Percentiles rank a stretch among this genome's conserved stretches.
These are phyloP conservation scores for Periophthalmodon schlosseri DNA, from an alignment of 2,113 vertebrate species.

Conservation along the genomic window DNA sequence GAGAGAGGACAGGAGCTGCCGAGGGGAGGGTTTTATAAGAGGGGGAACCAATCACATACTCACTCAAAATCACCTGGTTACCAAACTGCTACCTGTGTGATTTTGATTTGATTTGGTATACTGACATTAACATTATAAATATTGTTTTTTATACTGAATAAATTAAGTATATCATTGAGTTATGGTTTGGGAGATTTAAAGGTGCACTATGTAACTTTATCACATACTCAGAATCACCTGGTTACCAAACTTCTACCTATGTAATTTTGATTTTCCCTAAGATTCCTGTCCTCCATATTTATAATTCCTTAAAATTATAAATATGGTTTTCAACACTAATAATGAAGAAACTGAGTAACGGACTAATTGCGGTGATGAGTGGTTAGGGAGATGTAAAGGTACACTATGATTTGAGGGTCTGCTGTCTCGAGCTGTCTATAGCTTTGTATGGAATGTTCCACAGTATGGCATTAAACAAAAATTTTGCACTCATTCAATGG, in stretches of 20 bases:
- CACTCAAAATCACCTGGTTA: slow-evolving; percentile 62
- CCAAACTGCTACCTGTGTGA: slow-evolving; percentile 1
- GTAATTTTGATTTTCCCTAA: neutral
- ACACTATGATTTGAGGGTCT: no score
- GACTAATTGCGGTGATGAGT: no score
- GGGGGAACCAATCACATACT: slow-evolving; percentile 77
- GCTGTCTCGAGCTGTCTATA: no score
- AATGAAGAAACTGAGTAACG: no score
- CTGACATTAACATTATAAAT: neutral
- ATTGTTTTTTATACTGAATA: neutral
- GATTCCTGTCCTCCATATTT: neutral
- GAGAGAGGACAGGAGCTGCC: slow-evolving; percentile 72
- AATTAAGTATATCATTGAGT: no score
- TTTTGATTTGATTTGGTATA: neutral
- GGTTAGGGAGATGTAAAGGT: no score
- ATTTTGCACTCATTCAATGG: no score
- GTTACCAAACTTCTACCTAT: slow-evolving; percentile 29
- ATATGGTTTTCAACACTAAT: no score
- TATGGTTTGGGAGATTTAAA: neutral
- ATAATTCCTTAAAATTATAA: no score
- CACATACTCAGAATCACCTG: slow-evolving; percentile 52
- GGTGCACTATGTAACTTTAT: neutral
- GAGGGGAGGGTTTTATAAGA: slow-evolving; percentile 75
- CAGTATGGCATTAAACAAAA: neutral
- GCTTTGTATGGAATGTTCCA: neutral